Conservation (phyloP, 2,888 invertebrate species). For the Scaptomyza parva region DNA sequence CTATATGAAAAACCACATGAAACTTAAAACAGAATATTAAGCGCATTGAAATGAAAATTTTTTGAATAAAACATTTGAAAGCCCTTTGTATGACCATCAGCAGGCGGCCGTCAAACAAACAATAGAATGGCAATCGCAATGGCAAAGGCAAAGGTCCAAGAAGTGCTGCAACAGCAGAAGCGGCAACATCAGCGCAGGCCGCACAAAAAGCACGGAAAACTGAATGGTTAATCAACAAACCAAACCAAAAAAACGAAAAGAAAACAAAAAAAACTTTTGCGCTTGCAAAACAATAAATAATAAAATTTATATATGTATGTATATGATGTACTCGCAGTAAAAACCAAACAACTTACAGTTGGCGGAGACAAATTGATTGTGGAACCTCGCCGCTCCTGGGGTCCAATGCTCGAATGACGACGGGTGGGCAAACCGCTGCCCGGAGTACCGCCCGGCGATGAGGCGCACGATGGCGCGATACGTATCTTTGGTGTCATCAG, state of each 20-base stretch:
- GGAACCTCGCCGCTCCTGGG: conserved; percentile 94
- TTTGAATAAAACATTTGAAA: conserved; percentile 49
- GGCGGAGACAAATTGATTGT: conserved; percentile 94
- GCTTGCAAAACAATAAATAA: conserved; percentile 39
- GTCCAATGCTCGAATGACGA: conserved; percentile 95
- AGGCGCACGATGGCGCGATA: conserved; percentile 94
- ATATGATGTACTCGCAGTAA: conserved; percentile 20
- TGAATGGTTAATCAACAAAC: conserved; percentile 50
- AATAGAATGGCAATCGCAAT: conserved; percentile 11
- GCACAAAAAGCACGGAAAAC: conserved; percentile 23
- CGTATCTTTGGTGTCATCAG: conserved; percentile 95
- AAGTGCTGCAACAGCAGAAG: conserved; percentile 16
- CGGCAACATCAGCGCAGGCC: conserved; percentile 18
- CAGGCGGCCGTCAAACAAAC: conserved; percentile 31
- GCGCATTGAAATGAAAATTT: conserved; percentile 43
- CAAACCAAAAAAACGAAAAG: conserved; percentile 25
- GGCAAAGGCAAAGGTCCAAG: conserved; percentile 10
- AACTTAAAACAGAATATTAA: conserved; percentile 13
- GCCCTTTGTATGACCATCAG: conserved; percentile 53
- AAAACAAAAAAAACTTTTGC: conserved; percentile 54
- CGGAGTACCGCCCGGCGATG: conserved; percentile 90
- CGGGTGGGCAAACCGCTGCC: conserved; percentile 91
- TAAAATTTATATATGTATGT: conserved; percentile 15
- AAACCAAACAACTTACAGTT: conserved; percentile 88
- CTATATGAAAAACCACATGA: conserved; percentile 15